Evolutionary conservation across 2,113 vertebrate genomes (phyloP), one percentile per base, ranked within the genome.

Genomic region (Dasyornis broadbenti): DNA sequence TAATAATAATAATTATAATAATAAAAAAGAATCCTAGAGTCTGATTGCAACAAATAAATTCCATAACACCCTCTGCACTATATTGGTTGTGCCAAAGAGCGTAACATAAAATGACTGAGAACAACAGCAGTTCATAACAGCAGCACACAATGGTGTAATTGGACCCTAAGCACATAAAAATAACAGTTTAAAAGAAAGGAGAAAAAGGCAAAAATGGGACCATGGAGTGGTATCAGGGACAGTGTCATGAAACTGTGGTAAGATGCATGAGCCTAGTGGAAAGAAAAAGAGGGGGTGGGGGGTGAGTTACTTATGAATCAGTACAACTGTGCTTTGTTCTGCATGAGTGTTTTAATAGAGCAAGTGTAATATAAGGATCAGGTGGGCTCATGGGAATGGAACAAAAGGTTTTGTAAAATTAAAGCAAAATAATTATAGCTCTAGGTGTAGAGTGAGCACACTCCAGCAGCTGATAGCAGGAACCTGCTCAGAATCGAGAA

Each of bases 351-450:
- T 98, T 98, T 98, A 98, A 98, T 98, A 98, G 97, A 98, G 97
- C 82, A 78, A 98, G 98, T 98, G 97, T 98, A 98, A 98, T 98
- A 98, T 98, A 97, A 98, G 98, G 98, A 98, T 98, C 97, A 98
- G 98, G 97, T 98, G 97, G 97, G 97, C 98, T 98, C 97, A 35
- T 98, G 98, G 98, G 98, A 98, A 98, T 98, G 97, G 97, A 98
- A 98, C 98, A 98, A 98, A 98, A 98, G 98, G 97, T 98, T 98
- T 98, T 98, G 97, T 98, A 98, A 98, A 98, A 98, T 98, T 98
- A 98, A 98, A 98, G 98, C 97, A 98, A 98, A 98, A 98, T 98
- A 98, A 98, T 98, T 98, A 98, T 98, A 98, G 97, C 98, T 98
- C 95, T 98, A 98, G 97, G 98, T 98, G 97, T 97, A 98, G 97